phyloP scores from a whole-genome alignment of 2,113 vertebrate genomes.

The Calidris pygmaea region DNA sequence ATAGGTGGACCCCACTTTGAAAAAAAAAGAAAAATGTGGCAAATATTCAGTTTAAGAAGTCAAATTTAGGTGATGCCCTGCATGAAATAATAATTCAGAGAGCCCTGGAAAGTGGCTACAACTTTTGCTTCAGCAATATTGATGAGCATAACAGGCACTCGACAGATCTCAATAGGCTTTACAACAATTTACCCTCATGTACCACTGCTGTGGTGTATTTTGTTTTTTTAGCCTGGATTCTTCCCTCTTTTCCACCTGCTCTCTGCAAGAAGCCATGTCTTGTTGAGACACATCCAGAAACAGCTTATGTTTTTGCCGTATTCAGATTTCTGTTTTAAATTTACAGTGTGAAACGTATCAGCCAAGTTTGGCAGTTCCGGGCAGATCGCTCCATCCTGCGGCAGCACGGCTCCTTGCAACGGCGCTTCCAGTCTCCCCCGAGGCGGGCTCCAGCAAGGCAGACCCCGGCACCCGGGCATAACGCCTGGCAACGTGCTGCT shows the following conservation, averaged over 20 bases:
- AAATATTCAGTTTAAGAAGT: neutral
- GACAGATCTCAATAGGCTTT: neutral
- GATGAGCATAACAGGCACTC: neutral
- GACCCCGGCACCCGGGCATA: neutral
- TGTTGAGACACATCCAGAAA: conserved; percentile 56
- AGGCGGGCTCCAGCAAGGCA: neutral
- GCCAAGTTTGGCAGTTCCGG: neutral
- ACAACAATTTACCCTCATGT: neutral
- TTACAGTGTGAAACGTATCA: neutral
- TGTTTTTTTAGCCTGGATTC: neutral
- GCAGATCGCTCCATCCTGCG: neutral
- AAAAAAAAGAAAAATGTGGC: neutral
- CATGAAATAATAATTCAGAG: neutral
- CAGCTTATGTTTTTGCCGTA: conserved; percentile 35
- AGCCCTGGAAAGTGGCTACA: neutral
- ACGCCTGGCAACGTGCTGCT: neutral
- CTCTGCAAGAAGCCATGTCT: neutral
- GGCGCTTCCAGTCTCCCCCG: neutral
- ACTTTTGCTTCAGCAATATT: accelerated
- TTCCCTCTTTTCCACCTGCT: neutral
- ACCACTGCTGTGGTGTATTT: neutral
- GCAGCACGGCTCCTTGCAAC: neutral
- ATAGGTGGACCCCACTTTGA: neutral
- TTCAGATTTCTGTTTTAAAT: conserved; percentile 44
- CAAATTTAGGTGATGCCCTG: neutral